phyloP scores from a whole-genome alignment of 2,797 vertebrate species.

The Ataeniobius toweri region DNA sequence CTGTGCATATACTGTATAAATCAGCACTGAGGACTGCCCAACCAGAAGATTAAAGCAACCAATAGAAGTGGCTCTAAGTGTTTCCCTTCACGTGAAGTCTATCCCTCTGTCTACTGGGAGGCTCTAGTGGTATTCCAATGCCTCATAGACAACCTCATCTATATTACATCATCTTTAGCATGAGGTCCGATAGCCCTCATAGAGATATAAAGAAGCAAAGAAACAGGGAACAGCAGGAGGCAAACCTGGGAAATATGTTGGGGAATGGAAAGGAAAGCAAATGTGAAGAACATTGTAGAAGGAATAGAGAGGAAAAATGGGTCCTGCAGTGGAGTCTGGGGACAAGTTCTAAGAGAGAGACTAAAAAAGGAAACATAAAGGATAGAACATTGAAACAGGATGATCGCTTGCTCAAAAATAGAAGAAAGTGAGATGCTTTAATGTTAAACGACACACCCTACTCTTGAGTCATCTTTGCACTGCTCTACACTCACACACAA shows the following conservation, averaged over 20 bases:
- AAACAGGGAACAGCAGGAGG: background rate
- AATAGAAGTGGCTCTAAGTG: constrained; percentile 53
- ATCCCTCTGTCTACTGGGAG: constrained; percentile 61
- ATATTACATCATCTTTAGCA: constrained; percentile 71
- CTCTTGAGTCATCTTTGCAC: constrained; percentile 35
- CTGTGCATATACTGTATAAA: background rate
- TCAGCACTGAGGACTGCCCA: background rate
- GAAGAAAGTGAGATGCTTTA: constrained; percentile 38
- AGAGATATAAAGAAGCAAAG: constrained; percentile 41
- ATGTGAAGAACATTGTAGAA: background rate
- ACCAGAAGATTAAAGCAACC: background rate
- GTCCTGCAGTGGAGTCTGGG: background rate
- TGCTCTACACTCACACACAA: background rate
- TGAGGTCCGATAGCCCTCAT: constrained; percentile 61
- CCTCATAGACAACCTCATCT: constrained; percentile 71
- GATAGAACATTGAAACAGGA: background rate
- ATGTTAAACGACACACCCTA: constrained; percentile 54
- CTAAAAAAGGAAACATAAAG: background rate
- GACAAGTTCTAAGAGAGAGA: background rate
- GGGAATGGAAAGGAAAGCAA: background rate
- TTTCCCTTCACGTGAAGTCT: constrained; percentile 59
- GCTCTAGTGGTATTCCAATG: constrained; percentile 54
- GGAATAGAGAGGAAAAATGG: too few species aligned
- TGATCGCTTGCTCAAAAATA: constrained; percentile 13
- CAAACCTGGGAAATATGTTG: background rate